Percentiles rank a stretch among this genome's conserved stretches.
phyloP scores from a whole-genome alignment of 2,888 invertebrate species.

The Aleiodes leptofemur region DNA sequence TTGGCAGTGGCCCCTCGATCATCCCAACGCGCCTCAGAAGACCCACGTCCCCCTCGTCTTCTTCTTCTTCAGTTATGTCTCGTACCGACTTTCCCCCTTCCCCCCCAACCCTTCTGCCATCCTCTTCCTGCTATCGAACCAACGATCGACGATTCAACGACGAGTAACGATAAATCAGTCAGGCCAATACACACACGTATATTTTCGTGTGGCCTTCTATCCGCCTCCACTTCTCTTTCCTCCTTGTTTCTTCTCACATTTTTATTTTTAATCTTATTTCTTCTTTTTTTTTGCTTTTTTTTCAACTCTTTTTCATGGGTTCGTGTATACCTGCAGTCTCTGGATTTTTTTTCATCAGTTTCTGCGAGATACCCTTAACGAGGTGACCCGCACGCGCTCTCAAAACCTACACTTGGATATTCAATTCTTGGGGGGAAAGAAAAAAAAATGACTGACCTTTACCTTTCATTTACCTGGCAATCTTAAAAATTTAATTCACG shows the following conservation, averaged over 20 bases:
- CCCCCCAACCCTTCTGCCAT: background rate
- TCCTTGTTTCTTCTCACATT: slow-evolving; percentile 37
- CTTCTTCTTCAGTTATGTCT: slow-evolving; percentile 18
- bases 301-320: slow-evolving; percentile 30
- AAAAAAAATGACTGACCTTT: slow-evolving; percentile 29
- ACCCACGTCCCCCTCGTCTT: slow-evolving; percentile 34
- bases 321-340: slow-evolving; percentile 28
- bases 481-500: background rate
- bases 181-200: slow-evolving; percentile 35
- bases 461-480: slow-evolving; percentile 1
- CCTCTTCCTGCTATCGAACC: slow-evolving; percentile 16
- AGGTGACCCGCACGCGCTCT: slow-evolving; percentile 56
- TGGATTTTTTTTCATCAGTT: slow-evolving; percentile 34
- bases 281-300: slow-evolving; percentile 37
- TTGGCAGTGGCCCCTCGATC: slow-evolving; percentile 51
- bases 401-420: slow-evolving; percentile 51
- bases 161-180: slow-evolving; percentile 39
- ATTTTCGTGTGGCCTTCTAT: slow-evolving; percentile 45
- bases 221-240: slow-evolving; percentile 36
- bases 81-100: background rate
- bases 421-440: slow-evolving; percentile 49
- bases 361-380: slow-evolving; percentile 50
- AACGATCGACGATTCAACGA: slow-evolving; percentile 44
- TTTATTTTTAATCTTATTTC: slow-evolving; percentile 37
- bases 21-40: slow-evolving; percentile 52